phyloP scores from a whole-genome alignment of 2,113 vertebrate species.

The Chiloscyllium plagiosum region DNA sequence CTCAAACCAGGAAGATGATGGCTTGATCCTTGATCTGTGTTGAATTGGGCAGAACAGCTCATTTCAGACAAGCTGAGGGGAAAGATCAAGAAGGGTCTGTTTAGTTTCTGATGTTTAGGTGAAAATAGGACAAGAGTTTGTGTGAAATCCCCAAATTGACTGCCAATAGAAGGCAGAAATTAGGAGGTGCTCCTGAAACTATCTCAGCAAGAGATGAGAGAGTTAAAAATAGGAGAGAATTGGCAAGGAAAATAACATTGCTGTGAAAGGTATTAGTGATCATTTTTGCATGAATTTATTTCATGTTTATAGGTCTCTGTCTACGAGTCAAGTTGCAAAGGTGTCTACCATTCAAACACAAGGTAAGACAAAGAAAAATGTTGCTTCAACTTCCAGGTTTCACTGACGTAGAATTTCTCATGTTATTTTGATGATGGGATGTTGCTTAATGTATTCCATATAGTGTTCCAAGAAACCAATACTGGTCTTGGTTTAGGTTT shows the following conservation, averaged over 20 bases:
- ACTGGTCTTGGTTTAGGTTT: background rate
- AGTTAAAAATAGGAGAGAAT: background rate
- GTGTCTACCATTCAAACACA: conserved; percentile 94
- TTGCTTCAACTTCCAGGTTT: background rate
- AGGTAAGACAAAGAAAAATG: conserved; percentile 62
- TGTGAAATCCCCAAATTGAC: background rate
- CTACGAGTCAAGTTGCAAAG: conserved; percentile 92
- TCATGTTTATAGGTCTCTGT: conserved; percentile 71
- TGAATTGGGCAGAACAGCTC: background rate
- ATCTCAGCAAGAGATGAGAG: background rate
- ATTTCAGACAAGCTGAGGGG: background rate
- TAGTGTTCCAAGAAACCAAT: background rate
- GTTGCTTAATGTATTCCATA: background rate
- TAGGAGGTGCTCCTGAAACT: background rate
- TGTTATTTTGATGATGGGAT: background rate
- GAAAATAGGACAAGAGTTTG: background rate
- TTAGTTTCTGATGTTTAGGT: background rate
- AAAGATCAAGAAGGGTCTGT: background rate
- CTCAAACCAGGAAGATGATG: background rate
- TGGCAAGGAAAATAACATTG: background rate
- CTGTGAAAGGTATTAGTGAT: background rate
- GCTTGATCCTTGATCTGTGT: background rate
- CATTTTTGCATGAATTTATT: background rate
- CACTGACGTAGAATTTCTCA: background rate
- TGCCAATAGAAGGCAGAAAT: background rate